A percentile compares a stretch with the other conserved stretches of the same genome.
These are phyloP conservation scores for Erinaceus europaeus DNA, from an alignment of 2,113 vertebrate genomes.

Conservation along the genomic window DNA sequence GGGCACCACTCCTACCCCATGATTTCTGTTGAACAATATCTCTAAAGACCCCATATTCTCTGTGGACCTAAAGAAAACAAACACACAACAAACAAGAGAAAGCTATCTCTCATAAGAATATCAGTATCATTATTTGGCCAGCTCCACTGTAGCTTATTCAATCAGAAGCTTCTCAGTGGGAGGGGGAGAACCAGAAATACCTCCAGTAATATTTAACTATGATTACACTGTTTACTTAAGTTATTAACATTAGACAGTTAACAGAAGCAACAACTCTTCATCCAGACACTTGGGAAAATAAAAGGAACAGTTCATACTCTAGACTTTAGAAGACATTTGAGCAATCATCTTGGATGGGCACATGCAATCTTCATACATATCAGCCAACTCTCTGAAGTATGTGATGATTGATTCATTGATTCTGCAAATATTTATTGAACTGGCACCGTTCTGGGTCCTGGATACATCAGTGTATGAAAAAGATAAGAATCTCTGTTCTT, in stretches of 20 bases:
- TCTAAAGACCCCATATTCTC: neutral
- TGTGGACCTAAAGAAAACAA: neutral
- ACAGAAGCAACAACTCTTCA: constrained; percentile 5
- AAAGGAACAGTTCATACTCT: neutral
- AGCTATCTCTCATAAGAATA: neutral
- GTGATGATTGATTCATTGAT: neutral
- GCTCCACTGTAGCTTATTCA: neutral
- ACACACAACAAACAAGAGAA: neutral
- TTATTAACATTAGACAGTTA: constrained; percentile 53
- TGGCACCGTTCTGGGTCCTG: neutral
- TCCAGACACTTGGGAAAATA: neutral
- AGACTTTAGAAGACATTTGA: neutral
- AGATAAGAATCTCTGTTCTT: neutral
- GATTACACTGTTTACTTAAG: constrained; percentile 49
- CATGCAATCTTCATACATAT: neutral
- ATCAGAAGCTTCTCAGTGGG: constrained; percentile 10
- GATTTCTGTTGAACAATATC: neutral
- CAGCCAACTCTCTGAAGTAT: neutral
- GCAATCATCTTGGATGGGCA: neutral
- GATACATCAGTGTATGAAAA: neutral
- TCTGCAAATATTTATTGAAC: constrained; percentile 32
- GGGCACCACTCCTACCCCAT: neutral
- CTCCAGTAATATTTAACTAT: constrained; percentile 48
- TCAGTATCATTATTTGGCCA: neutral
- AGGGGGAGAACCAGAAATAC: neutral